Evolutionary conservation across 2,888 invertebrate genomes (phyloP).

Genomic region (Polietes domitor): DNA sequence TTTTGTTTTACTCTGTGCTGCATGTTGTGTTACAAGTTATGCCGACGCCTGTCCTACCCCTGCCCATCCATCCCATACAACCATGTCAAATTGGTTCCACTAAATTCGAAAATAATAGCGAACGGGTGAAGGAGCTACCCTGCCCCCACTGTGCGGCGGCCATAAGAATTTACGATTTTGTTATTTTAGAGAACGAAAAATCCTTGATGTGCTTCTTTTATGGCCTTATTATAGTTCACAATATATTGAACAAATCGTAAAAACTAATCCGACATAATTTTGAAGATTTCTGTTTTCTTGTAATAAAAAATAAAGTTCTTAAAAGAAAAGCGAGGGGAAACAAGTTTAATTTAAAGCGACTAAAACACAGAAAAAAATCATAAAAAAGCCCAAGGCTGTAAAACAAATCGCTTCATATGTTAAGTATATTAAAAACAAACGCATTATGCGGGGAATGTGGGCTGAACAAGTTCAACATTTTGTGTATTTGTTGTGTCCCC

Average conservation of each 20-base stretch:
- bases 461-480: no score
- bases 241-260: not conserved
- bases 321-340: no score
- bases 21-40: not conserved
- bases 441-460: no score
- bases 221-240: not conserved
- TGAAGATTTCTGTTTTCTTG: not conserved
- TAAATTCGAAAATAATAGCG: not conserved
- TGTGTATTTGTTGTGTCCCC: no score
- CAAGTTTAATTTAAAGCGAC: not conserved
- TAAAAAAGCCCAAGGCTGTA: not conserved
- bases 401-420: not conserved
- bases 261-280: not conserved
- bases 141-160: not conserved
- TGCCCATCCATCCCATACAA: no score
- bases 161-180: slow-evolving; percentile 2
- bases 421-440: no score
- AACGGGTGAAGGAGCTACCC: not conserved
- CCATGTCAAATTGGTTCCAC: not conserved
- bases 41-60: no score
- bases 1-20: not conserved
- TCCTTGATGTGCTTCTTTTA: not conserved
- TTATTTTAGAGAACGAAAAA: not conserved
- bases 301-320: not conserved
- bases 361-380: not conserved